Base-by-base conservation (phyloP, 2,113 vertebrate genomes). In the Rattus rattus region DNA sequence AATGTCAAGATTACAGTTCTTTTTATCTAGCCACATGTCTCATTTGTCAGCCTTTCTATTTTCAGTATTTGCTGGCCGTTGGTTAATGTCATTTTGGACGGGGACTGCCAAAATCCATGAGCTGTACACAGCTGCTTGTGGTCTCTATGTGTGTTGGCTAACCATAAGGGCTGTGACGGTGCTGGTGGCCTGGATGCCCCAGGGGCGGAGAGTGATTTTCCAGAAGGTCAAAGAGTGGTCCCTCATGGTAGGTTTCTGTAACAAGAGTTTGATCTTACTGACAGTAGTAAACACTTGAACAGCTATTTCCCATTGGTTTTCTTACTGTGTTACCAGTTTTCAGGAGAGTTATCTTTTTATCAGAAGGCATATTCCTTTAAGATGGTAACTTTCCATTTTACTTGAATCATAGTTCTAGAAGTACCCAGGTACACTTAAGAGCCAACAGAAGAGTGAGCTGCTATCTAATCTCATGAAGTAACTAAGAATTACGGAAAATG, bases 71-170 rank as follows among this genome's bases (percentile, higher is more conserved):
- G 99, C 99, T 61, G 99, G 99, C 20, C 99, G 99, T 81, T 99
- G 99, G 99, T 96, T 99, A 89, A 99, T 99, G 99, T 99, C 99
- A 1, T 99, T 99, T 98, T 99, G 99, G 99, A 99, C 99, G 19
- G 99, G 99, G 91, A 99, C 98, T 96, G 99, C 99, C 92, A 99
- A 99, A 98, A 99, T 99, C 97, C 99, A 99, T 0, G 99, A 99
- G 87, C 98, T 99, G 81, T 99, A 99, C 98, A 99, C 99, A 0
- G 99, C 99, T 85, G 99, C 99, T 0, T 99, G 99, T 90, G 99
- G 99, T 91, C 99, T 99, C 12, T 99, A 99, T 61, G 99, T 99
- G 76, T 99, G 99, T 94, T 99, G 99, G 99, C 98, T 99, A 36
- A 99, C 99, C 9, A 99, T 99, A 96, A 98, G 99, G 49, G 99